A percentile compares a stretch with the other conserved stretches of the same genome.
These are phyloP conservation scores for Tetheella fluctuosa DNA, from an alignment of 2,888 invertebrate genomes.

Conservation along the genomic window DNA sequence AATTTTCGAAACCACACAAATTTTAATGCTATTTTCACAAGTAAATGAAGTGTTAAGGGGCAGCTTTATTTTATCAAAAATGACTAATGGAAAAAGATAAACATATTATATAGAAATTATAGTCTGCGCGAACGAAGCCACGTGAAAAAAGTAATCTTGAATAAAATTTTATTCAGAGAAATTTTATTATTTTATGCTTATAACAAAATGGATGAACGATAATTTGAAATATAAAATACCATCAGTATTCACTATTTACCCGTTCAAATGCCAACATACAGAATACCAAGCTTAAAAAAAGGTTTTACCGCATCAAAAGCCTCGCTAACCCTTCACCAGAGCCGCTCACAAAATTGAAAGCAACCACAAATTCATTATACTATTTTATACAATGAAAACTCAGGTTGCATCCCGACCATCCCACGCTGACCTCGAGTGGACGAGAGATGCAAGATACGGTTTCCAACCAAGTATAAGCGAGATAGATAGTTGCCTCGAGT, in stretches of 20 bases:
- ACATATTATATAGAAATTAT: too few species aligned
- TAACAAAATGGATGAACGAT: too few species aligned
- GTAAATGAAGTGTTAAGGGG: too few species aligned
- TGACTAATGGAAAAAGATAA: too few species aligned
- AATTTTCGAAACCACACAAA: too few species aligned
- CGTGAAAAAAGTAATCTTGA: too few species aligned
- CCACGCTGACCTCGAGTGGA: conserved; percentile 62
- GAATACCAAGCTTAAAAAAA: conserved; percentile 3
- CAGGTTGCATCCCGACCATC: conserved; percentile 70
- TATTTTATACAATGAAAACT: conserved; percentile 65
- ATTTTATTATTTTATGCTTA: too few species aligned
- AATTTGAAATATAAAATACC: background rate
- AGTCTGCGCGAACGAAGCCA: too few species aligned
- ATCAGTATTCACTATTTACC: background rate
- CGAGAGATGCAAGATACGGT: conserved; percentile 48
- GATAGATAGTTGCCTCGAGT: conserved; percentile 52
- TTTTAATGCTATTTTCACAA: too few species aligned
- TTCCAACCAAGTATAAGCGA: conserved; percentile 41
- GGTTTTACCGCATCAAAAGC: conserved; percentile 1
- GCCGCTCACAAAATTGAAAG: conserved; percentile 4
- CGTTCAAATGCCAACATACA: background rate
- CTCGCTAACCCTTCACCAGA: conserved; percentile 10
- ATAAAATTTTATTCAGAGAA: too few species aligned
- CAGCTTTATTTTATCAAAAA: too few species aligned
- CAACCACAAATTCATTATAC: conserved; percentile 47